Conservation (phyloP, 2,888 invertebrate species). For the Xestoiulus laeticollis region DNA sequence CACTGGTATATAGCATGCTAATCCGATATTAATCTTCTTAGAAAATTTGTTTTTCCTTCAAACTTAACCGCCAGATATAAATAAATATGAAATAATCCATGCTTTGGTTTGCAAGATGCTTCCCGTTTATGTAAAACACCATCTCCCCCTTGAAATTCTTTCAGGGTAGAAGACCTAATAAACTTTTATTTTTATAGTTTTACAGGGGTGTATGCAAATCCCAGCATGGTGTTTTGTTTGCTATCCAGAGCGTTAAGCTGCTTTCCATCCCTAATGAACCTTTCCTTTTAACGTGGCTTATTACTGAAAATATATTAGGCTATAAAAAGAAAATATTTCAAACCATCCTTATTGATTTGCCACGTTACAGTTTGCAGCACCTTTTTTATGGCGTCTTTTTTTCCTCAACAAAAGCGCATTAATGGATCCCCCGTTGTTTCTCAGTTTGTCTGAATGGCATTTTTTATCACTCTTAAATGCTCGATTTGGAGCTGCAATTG, state of each 20-base stretch:
- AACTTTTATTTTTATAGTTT: not conserved
- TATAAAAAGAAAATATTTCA: conserved; percentile 26
- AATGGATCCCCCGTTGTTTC: not conserved
- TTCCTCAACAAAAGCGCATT: not conserved
- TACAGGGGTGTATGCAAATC: not conserved
- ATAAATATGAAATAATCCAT: not conserved
- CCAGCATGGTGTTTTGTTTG: not conserved
- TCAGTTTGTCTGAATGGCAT: conserved; percentile 26
- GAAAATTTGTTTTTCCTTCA: not conserved
- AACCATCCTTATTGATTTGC: conserved; percentile 9
- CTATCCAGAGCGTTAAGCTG: not conserved
- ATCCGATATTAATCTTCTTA: not conserved
- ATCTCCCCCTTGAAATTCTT: not conserved
- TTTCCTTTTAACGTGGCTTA: not conserved
- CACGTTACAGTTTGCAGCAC: not conserved
- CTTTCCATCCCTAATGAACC: conserved; percentile 10
- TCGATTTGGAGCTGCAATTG: not conserved
- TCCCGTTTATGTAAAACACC: not conserved
- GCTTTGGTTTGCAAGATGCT: too few species aligned
- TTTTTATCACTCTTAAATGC: conserved; percentile 26
- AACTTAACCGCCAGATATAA: not conserved
- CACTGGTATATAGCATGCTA: too few species aligned
- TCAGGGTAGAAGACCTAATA: not conserved
- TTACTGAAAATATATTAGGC: conserved; percentile 11
- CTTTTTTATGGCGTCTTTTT: conserved; percentile 9